Evolutionary conservation across 2,888 invertebrate genomes (phyloP), one percentile per base, ranked within the genome.

Genomic region (Gastrophysa polygoni): DNA sequence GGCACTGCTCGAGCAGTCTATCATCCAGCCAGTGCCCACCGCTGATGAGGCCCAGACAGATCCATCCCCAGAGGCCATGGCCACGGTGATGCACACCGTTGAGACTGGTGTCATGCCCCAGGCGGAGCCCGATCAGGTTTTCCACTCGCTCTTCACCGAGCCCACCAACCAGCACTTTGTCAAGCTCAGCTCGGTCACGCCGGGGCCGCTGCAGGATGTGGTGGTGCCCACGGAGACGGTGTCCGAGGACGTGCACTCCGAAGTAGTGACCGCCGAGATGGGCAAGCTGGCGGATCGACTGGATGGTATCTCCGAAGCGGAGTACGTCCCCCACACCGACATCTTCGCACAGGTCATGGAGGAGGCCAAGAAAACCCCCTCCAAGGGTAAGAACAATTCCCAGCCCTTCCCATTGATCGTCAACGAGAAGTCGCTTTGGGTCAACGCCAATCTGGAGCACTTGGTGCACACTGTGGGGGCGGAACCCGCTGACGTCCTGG

Each of bases 1-100:
- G 52, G 71, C 71, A 6, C 59, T 76, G 21, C 54, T 80, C 32
- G 77, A 79, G 64, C 68, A 75, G 73, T 71, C 77, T 1, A 73
- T 78, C 2, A 68, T 72, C 6, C 66, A 70, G 29, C 77, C 77
- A 7, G 64, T 69, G 21, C 70, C 75, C 17, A 70, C 72, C 3
- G 74, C 77, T 4, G 79, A 80, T 57, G 77, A 78, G 57, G 72
- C 73, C 1, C 70, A 71, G 58, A 68, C 72, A 2, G 80, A 81
- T 64, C 69, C 78, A 0, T 69, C 75, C 8, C 81, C 82, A 7
- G 81, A 81, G 72, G 69, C 77, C 5, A 68, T 80, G 61, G 80
- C 79, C 1, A 69, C 72, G 11, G 75, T 82, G 34, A 77, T 81
- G 75, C 75, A 80, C 54, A 76, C 78, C 0, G 76, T 81, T 24